Base-by-base conservation (phyloP, 2,113 vertebrate species). In the Ceyx cyanopectus region DNA sequence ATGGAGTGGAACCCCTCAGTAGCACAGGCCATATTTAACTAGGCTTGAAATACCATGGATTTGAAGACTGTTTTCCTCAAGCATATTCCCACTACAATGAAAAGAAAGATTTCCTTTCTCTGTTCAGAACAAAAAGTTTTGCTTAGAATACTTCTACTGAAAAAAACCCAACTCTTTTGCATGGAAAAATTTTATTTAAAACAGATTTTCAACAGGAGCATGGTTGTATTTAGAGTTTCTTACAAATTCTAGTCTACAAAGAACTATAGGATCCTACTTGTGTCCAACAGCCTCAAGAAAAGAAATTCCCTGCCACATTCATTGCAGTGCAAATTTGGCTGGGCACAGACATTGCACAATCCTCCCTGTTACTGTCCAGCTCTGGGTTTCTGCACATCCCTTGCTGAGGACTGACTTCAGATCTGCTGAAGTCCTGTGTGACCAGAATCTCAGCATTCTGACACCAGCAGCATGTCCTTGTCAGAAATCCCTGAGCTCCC, bases 121-220 rank as follows among this genome's bases (percentile, higher is more conserved):
- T 72, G 58, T 41, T 84, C 69, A 76, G 92, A 96, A 93, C 86
- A 95, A 90, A 48, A 88, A 48, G 69, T 68, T 95, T 84, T 76
- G 50, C 84, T 73, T 57, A 78, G 80, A 77, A 73, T 78, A 84
- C 26, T 90, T 37, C 54, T 63, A 81, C 72, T 43, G 54, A 83
- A 92, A 81, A 66, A 56, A n/a, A 7, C 1, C 23, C 41, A 86
- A 78, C 22, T 0, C 2, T 70, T 37, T 3, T 16, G 26, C n/a
- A 73, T 45, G 70, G 94, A 96, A 95, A 72, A 50, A 6, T 85
- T 83, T 54, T 50, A 94, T 96, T 79, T 73, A 93, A 95, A 96
- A 43, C 92, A 96, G 79, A 94, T 91, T 93, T 96, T 66, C 60
- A 78, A 86, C 21, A 57, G 73, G 72, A 92, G 78, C 45, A 50